A percentile compares a stretch with the other conserved stretches of the same genome.
Conservation (phyloP, 2,888 invertebrate genomes). For the Schizotus pectinicornis region DNA sequence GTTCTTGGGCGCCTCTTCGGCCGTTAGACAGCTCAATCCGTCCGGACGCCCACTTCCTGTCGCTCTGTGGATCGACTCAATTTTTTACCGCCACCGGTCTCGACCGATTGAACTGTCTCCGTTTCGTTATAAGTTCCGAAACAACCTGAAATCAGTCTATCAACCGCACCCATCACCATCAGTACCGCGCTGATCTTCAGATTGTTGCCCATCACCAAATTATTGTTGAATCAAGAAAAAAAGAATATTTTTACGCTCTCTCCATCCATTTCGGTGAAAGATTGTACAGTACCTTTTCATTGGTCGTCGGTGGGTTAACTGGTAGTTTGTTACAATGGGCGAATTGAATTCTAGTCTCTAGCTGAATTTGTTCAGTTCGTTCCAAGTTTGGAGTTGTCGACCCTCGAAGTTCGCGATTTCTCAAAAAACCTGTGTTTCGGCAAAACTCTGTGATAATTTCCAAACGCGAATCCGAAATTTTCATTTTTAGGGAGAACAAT, state of each 20-base stretch:
- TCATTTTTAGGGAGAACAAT: background rate
- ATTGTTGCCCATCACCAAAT: background rate
- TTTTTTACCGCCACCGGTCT: background rate
- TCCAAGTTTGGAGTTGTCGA: slow-evolving; percentile 7
- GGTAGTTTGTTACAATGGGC: slow-evolving; percentile 11
- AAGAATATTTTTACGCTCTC: slow-evolving; percentile 46
- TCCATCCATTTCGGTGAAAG: slow-evolving; percentile 50
- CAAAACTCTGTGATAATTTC: background rate
- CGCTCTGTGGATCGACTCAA: too few species aligned
- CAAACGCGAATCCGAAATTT: background rate
- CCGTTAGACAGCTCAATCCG: slow-evolving; percentile 16
- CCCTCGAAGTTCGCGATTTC: slow-evolving; percentile 2
- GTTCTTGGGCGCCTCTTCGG: too few species aligned
- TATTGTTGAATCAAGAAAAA: slow-evolving; percentile 12
- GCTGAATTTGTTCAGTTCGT: slow-evolving; percentile 6
- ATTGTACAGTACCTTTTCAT: slow-evolving; percentile 52
- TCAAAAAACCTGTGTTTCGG: background rate
- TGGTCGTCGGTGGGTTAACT: slow-evolving; percentile 28
- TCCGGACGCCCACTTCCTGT: slow-evolving; percentile 1
- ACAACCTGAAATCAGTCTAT: too few species aligned
- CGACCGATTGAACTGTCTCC: slow-evolving; percentile 19
- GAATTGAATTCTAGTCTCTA: slow-evolving; percentile 12
- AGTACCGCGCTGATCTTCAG: too few species aligned
- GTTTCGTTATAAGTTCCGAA: slow-evolving; percentile 4
- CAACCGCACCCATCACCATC: too few species aligned